Percentiles rank a stretch among this genome's conserved stretches.
phyloP scores from a whole-genome alignment of 1,140 invertebrate species.

The Phymastichus coffea region DNA sequence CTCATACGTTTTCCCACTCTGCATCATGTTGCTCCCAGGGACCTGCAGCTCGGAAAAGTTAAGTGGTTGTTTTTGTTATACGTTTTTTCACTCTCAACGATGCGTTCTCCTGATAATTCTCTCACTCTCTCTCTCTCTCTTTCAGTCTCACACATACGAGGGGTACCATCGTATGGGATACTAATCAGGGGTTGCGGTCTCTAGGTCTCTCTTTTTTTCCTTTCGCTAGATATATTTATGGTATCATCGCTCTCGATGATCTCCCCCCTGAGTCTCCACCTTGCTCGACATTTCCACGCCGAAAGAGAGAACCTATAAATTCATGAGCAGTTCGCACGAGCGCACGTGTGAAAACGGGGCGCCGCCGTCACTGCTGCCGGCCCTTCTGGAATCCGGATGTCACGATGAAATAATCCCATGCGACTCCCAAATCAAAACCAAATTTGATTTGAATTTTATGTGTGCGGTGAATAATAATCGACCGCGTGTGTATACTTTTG shows the following conservation, averaged over 20 bases:
- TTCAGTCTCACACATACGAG: no score
- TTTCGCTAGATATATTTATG: conserved; percentile 30
- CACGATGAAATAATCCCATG: conserved; percentile 8
- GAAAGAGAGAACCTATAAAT: conserved; percentile 33
- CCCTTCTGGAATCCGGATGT: conserved; percentile 11
- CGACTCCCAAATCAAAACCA: neutral
- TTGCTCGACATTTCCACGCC: conserved; percentile 25
- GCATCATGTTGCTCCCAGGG: neutral
- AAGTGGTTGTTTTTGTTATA: conserved; percentile 9
- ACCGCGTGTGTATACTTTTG: conserved; percentile 8
- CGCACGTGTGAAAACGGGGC: conserved; percentile 31
- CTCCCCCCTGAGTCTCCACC: conserved; percentile 17
- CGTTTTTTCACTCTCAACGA: neutral
- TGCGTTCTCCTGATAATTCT: conserved; percentile 14
- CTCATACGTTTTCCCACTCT: no score
- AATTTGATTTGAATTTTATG: conserved; percentile 27
- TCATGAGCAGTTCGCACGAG: conserved; percentile 15
- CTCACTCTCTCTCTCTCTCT: no score
- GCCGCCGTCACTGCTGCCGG: no score
- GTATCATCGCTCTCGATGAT: conserved; percentile 32
- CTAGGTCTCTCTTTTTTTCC: conserved; percentile 6
- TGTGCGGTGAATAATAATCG: conserved; percentile 25
- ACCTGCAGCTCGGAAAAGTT: neutral
- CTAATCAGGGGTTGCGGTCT: conserved; percentile 30
- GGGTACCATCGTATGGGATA: conserved; percentile 22